phyloP scores from a whole-genome alignment of 2,113 vertebrate genomes.

The Balaeniceps rex region DNA sequence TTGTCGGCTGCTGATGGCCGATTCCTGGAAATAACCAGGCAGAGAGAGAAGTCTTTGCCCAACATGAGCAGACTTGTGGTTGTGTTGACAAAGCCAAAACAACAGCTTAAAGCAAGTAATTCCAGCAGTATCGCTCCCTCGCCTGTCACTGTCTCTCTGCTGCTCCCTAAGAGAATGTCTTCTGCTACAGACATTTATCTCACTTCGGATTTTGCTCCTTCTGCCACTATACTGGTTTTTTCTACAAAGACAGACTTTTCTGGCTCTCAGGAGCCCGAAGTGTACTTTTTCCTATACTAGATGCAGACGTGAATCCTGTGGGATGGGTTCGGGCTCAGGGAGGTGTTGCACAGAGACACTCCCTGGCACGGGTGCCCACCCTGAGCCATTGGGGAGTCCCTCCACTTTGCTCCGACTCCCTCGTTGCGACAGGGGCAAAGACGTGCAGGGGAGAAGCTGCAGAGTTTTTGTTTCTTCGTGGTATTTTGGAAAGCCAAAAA shows the following conservation, averaged over 20 bases:
- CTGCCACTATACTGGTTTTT: not conserved
- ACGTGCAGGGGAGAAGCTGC: not conserved
- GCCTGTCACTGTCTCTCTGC: not conserved
- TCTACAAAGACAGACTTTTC: not conserved
- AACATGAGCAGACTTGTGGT: not conserved
- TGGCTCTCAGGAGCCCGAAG: not conserved
- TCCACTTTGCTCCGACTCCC: not conserved
- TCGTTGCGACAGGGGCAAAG: accelerated
- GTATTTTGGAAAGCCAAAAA: not conserved
- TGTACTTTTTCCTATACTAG: accelerated
- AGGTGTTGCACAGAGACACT: not conserved
- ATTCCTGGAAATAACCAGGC: slow-evolving; percentile 50
- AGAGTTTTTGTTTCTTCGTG: not conserved
- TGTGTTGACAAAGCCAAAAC: not conserved
- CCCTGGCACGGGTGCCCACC: not conserved
- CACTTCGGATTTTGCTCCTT: not conserved
- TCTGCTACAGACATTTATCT: not conserved
- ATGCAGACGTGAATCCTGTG: not conserved
- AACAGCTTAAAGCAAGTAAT: not conserved
- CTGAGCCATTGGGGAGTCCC: accelerated
- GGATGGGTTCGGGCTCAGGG: not conserved
- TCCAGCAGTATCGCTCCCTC: not conserved
- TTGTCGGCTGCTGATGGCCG: not conserved
- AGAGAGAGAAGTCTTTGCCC: not conserved
- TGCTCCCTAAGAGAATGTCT: not conserved